Evolutionary conservation across 37 sponge, comb jelly and placozoan species (phyloP).

Genomic region (Mnemiopsis leidyi): DNA sequence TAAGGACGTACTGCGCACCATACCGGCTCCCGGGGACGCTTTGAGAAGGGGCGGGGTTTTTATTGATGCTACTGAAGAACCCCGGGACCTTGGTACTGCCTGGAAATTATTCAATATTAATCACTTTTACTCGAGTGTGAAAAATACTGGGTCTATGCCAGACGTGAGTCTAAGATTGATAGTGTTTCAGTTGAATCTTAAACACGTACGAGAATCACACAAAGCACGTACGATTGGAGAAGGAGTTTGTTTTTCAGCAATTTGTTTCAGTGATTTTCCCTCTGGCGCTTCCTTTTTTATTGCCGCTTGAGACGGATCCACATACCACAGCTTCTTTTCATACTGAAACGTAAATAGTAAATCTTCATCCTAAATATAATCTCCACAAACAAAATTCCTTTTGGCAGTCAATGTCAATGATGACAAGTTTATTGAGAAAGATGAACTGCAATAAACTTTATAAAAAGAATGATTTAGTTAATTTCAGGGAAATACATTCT

Average conservation of each 20-base stretch:
- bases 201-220: no score
- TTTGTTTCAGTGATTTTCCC: conserved; percentile 25
- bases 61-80: not conserved
- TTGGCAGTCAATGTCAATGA: no score
- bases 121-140: no score
- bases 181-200: no score
- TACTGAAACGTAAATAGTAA: not conserved
- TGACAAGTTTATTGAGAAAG: no score
- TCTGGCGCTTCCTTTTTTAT: not conserved
- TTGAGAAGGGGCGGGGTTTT: not conserved
- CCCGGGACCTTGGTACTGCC: conserved; percentile 10
- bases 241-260: conserved; percentile 26
- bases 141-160: no score
- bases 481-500: no score
- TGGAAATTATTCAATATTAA: no score
- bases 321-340: conserved; percentile 66
- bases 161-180: no score
- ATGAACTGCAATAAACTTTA: no score
- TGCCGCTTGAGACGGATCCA: conserved; percentile 34
- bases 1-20: conserved; percentile 15
- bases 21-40: not conserved
- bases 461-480: no score
- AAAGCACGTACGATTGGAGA: conserved; percentile 14
- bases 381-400: not conserved
- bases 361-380: no score